Conservation (phyloP, 2,797 vertebrate species). For the Gymnodraco acuticeps region DNA sequence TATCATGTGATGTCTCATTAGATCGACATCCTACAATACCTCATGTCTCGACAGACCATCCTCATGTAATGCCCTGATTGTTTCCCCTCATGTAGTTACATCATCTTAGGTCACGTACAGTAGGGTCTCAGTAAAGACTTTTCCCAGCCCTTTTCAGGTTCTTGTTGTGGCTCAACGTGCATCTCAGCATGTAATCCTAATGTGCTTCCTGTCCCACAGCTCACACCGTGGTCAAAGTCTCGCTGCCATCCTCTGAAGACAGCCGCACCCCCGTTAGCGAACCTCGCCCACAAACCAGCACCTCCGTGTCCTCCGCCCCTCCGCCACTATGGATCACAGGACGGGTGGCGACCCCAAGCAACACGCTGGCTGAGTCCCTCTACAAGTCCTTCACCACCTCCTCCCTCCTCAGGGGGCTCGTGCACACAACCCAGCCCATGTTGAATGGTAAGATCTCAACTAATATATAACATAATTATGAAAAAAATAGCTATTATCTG, state of each 20-base stretch:
- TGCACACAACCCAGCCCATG: slow-evolving; percentile 92
- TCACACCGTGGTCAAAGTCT: slow-evolving; percentile 34
- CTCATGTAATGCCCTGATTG: too few species aligned
- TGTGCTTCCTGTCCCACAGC: slow-evolving; percentile 39
- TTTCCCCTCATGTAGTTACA: too few species aligned
- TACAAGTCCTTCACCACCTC: slow-evolving; percentile 79
- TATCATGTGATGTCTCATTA: too few species aligned
- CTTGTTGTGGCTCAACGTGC: too few species aligned
- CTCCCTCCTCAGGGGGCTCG: slow-evolving; percentile 82
- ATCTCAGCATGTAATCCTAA: background rate
- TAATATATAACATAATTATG: too few species aligned
- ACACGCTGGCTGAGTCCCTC: slow-evolving; percentile 69
- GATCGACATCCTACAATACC: too few species aligned
- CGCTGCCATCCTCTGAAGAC: slow-evolving; percentile 65
- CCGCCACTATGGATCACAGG: slow-evolving; percentile 83
- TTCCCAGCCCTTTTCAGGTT: too few species aligned
- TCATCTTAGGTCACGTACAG: too few species aligned
- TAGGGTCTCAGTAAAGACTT: background rate
- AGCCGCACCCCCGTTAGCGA: slow-evolving; percentile 60
- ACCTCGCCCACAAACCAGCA: slow-evolving; percentile 71
- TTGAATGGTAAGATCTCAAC: slow-evolving; percentile 89
- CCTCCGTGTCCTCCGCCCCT: slow-evolving; percentile 81
- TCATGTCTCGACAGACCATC: too few species aligned
- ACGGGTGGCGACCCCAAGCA: slow-evolving; percentile 80
- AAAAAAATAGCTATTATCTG: too few species aligned